Base-by-base conservation (phyloP, 2,113 vertebrate species). In the Ctenomys sociabilis region DNA sequence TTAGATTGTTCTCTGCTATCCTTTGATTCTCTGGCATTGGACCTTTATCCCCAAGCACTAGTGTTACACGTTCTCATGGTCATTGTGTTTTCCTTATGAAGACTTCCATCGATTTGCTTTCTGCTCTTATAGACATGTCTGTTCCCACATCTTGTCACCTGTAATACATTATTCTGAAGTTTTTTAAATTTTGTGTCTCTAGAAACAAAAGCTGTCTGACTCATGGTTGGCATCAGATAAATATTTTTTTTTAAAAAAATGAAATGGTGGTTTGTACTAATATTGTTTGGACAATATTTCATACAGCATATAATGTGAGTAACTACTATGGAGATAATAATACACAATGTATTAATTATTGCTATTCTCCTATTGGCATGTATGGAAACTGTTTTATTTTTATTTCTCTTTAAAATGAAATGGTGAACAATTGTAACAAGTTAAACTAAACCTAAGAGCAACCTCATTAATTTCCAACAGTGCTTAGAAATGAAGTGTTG, bases 201-300 rank as follows among this genome's bases (percentile, higher is more conserved):
- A 61, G 45, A 12, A 77, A 37, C 52, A 19, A 84, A 35, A 0
- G 24, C 21, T 75, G 7, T 70, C 40, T 54, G 57, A 4, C 32
- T 95, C 61, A 85, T 26, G 78, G 72, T 24, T 66, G 35, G 83
- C 4, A 78, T 11, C 54, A 57, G 49, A 61, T 86, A 72, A 35
- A 59, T 49, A 16, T 90, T 85, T 81, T 77, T 90, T 85, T 81
- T 77, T 64, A 89, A 88, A 28, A 90, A 90, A 85, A 59, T 75
- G 16, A 45, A 90, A 77, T 49, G 19, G 12, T 85, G 28, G 64
- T 68, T 68, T 68, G 54, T 57, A 57, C 54, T 57, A 57, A 57
- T 57, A 19, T 57, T 57, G 54, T 57, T 57, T 57, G 16, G 54
- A 57, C 16, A 57, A 19, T 57, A 57, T 17, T 57, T 19, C 54